Conservation (phyloP, 1,140 invertebrate genomes). For the Drosophila equinoxialis region DNA sequence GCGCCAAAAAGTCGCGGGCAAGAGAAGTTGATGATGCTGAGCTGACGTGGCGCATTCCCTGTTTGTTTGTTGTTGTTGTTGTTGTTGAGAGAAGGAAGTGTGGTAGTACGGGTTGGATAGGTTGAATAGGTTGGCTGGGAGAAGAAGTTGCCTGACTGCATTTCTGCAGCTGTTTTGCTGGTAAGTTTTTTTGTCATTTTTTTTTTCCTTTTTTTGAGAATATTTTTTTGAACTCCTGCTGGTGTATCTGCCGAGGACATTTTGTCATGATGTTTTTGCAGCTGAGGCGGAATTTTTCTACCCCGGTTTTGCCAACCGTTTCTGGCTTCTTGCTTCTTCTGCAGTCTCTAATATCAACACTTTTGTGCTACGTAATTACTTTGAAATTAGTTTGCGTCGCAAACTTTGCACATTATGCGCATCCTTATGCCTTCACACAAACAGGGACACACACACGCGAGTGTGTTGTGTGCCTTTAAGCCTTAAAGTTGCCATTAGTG, state of each 20-base stretch:
- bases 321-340: slow-evolving; percentile 24
- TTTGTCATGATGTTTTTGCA: slow-evolving; percentile 73
- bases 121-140: slow-evolving; percentile 2
- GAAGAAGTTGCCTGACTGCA: slow-evolving; percentile 38
- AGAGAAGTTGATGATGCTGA: slow-evolving; percentile 52
- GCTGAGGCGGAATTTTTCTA: slow-evolving; percentile 37
- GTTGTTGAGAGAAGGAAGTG: background rate
- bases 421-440: slow-evolving; percentile 67
- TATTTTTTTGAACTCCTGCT: slow-evolving; percentile 28
- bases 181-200: slow-evolving; percentile 27
- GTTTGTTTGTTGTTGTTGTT: slow-evolving; percentile 29
- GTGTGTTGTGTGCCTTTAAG: slow-evolving; percentile 41
- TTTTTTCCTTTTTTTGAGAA: slow-evolving; percentile 25
- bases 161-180: slow-evolving; percentile 67
- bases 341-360: slow-evolving; percentile 81
- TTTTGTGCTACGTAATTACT: slow-evolving; percentile 82
- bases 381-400: slow-evolving; percentile 81
- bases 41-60: slow-evolving; percentile 55
- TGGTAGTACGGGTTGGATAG: too few relatives aligned
- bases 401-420: slow-evolving; percentile 81
- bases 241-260: slow-evolving; percentile 64
- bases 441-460: slow-evolving; percentile 26
- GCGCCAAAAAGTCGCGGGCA: slow-evolving; percentile 50
- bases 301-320: background rate
- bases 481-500: slow-evolving; percentile 78